Evolutionary conservation across 2,888 invertebrate genomes (phyloP).

Genomic region (Colostygia pectinataria): DNA sequence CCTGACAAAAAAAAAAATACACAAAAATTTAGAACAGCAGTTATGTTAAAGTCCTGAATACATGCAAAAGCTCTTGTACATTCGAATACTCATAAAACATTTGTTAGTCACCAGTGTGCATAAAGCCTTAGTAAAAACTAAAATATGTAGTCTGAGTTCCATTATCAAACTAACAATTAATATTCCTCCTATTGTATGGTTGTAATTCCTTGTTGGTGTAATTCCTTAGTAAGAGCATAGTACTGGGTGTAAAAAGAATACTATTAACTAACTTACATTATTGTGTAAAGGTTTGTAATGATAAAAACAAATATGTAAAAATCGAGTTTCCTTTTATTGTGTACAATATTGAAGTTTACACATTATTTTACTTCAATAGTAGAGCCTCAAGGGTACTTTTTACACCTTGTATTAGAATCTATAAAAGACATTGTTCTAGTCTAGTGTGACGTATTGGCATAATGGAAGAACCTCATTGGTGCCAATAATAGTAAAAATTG

Average conservation of each 20-base stretch:
- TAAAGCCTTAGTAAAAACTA: background rate
- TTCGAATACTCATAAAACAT: too few species aligned
- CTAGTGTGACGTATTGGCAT: conserved; percentile 28
- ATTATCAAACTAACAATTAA: background rate
- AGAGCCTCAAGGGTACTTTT: conserved; percentile 26
- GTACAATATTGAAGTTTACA: conserved; percentile 29
- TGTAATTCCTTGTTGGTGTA: too few species aligned
- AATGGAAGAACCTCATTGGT: conserved; percentile 28
- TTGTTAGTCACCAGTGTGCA: conserved; percentile 9
- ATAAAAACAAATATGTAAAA: conserved; percentile 20
- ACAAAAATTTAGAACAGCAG: background rate
- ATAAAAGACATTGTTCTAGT: conserved; percentile 30
- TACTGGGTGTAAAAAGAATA: conserved; percentile 23
- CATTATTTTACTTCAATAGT: conserved; percentile 27
- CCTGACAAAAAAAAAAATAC: background rate
- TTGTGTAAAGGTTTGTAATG: conserved; percentile 3
- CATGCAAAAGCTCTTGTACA: too few species aligned
- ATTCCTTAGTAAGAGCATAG: background rate
- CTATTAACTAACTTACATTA: conserved; percentile 8
- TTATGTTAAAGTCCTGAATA: background rate
- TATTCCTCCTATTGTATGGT: too few species aligned
- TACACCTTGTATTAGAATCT: conserved; percentile 30
- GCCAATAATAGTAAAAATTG: conserved; percentile 23
- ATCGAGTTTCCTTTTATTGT: conserved; percentile 30
- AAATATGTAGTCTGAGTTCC: background rate